Percentiles rank a stretch among this genome's conserved stretches.
Conservation (phyloP, 1,140 invertebrate species). For the Pectinophora gossypiella region DNA sequence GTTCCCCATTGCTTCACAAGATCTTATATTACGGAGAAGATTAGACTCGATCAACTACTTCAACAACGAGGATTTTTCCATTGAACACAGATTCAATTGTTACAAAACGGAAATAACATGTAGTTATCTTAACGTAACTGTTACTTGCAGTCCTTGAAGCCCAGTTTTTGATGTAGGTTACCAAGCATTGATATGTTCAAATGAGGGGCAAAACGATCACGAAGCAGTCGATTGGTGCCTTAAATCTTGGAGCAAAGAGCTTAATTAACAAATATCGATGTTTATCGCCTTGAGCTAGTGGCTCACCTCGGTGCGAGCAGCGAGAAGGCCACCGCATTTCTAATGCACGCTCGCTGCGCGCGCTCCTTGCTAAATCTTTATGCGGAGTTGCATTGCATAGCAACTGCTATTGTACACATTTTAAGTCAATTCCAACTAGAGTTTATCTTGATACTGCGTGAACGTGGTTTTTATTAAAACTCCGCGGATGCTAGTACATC, state of each 20-base stretch:
- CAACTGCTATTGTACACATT: constrained; percentile 12
- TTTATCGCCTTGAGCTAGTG: constrained; percentile 42
- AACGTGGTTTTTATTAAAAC: too few species aligned
- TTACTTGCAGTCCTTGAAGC: too few species aligned
- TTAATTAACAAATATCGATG: constrained; percentile 44
- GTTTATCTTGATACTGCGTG: too few species aligned
- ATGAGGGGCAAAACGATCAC: not conserved
- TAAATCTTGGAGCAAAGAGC: constrained; percentile 18
- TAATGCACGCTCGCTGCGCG: constrained; percentile 38
- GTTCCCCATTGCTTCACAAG: too few species aligned
- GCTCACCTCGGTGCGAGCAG: constrained; percentile 47
- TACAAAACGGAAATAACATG: too few species aligned
- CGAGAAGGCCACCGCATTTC: constrained; percentile 56
- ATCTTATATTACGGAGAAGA: too few species aligned
- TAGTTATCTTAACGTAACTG: too few species aligned
- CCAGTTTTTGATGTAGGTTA: not conserved
- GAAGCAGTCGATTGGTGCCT: constrained; percentile 10
- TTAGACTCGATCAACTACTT: too few species aligned
- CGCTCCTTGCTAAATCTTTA: constrained; percentile 33
- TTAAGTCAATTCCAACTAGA: too few species aligned
- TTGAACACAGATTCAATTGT: too few species aligned
- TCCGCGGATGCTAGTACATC: too few species aligned
- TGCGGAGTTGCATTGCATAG: constrained; percentile 20
- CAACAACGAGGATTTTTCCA: too few species aligned
- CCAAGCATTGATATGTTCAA: not conserved